phyloP scores from a whole-genome alignment of 2,888 invertebrate genomes.

The Drosophila kuntzei region DNA sequence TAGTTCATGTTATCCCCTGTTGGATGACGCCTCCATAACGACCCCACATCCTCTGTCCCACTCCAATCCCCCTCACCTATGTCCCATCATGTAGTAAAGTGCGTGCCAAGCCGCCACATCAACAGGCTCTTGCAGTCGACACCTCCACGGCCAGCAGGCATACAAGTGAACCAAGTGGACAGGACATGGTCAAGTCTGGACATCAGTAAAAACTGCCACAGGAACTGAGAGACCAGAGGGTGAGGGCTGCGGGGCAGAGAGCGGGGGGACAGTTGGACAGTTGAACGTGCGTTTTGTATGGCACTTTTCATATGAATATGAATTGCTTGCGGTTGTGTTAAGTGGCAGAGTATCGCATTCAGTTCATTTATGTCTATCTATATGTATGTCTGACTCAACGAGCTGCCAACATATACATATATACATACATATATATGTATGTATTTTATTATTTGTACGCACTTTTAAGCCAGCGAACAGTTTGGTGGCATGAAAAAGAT shows the following conservation, averaged over 20 bases:
- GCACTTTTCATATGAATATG: constrained; percentile 79
- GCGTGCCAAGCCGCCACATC: constrained; percentile 72
- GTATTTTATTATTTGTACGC: constrained; percentile 35
- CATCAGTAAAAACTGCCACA: constrained; percentile 30
- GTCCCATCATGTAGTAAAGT: constrained; percentile 52
- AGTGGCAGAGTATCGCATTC: constrained; percentile 63
- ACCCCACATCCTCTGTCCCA: neutral
- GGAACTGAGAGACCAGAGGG: neutral
- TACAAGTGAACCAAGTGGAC: constrained; percentile 51
- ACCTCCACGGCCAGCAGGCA: constrained; percentile 60
- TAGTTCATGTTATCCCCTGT: constrained; percentile 76
- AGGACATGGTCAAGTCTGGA: constrained; percentile 52
- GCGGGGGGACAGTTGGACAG: constrained; percentile 30
- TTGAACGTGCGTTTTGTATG: constrained; percentile 61
- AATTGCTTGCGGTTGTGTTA: constrained; percentile 77
- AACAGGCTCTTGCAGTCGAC: constrained; percentile 68
- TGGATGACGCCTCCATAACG: constrained; percentile 24
- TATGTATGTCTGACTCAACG: constrained; percentile 6
- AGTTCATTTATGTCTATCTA: constrained; percentile 49
- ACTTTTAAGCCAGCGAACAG: constrained; percentile 34
- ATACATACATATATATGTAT: constrained; percentile 2
- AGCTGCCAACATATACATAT: constrained; percentile 9
- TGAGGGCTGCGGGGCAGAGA: neutral
- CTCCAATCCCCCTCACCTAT: neutral
- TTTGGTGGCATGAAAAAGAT: constrained; percentile 22